A percentile compares a stretch with the other conserved stretches of the same genome.
Conservation (phyloP, 2,888 invertebrate genomes). For the Mimachlamys varia region DNA sequence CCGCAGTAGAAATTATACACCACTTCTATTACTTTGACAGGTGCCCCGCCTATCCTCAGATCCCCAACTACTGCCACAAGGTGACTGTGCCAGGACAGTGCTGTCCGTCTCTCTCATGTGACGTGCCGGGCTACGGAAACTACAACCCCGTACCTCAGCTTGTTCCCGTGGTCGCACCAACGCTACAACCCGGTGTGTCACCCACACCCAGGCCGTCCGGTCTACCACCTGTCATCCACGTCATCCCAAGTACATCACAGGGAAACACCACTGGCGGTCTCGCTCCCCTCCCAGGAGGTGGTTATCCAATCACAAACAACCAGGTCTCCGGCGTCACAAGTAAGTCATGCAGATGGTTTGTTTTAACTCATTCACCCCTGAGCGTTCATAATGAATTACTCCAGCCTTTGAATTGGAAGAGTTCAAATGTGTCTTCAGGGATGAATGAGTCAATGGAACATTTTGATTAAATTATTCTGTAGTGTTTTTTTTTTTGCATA, state of each 20-base stretch:
- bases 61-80: slow-evolving; percentile 65
- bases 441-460: too few relatives aligned
- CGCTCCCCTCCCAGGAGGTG: slow-evolving; percentile 56
- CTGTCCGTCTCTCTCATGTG: slow-evolving; percentile 65
- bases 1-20: not conserved
- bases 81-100: slow-evolving; percentile 67
- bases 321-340: slow-evolving; percentile 51
- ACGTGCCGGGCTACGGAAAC: slow-evolving; percentile 66
- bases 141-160: slow-evolving; percentile 69
- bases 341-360: slow-evolving; percentile 17
- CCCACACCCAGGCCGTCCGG: slow-evolving; percentile 44
- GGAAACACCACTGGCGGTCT: slow-evolving; percentile 42
- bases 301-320: slow-evolving; percentile 57
- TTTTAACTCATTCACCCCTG: too few relatives aligned
- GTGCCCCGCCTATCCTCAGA: slow-evolving; percentile 66
- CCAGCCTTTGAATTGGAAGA: too few relatives aligned
- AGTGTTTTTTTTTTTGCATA: too few relatives aligned
- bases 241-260: slow-evolving; percentile 46
- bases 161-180: slow-evolving; percentile 62
- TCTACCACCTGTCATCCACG: slow-evolving; percentile 41
- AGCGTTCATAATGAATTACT: too few relatives aligned
- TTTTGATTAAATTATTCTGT: too few relatives aligned
- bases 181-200: slow-evolving; percentile 47
- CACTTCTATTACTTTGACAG: slow-evolving; percentile 49
- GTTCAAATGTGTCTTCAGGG: too few relatives aligned